Evolutionary conservation across 35 echinoderm and acorn worm genomes (phyloP), one percentile per base, ranked within the genome.

Genomic region (Patiria miniata): DNA sequence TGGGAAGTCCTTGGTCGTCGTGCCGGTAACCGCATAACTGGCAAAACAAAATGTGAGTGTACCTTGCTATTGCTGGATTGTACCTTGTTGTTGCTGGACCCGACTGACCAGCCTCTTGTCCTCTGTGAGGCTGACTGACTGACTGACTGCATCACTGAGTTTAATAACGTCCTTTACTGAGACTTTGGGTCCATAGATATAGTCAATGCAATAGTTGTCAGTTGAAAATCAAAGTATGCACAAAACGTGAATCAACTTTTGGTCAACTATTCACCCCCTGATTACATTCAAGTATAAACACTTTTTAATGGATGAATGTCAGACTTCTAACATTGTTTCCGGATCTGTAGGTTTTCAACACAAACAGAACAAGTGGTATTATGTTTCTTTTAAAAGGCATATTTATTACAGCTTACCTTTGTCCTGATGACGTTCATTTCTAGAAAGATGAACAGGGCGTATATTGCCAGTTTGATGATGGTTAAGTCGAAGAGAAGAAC

Each of bases 401-500:
- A 12, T 47, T 47, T 47, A 47, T 12, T 19, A 21, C 60, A 7
- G 21, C 23, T 44, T 57, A 83, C 81, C 81, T 83, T 58, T 36
- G 81, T 37, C 36, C 81, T 83, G 10, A 60, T 83, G 57, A 83
- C 80, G 51, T 82, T 82, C 32, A 82, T 7, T 17, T 82, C 80
- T 52, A 82, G 14, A 15, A 82, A 8, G 16, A 82, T 7, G 19
- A 82, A 52, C 9, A 82, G 29, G 30, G 10, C 21, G 53, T 50
- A 83, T 50, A 83, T 14, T 28, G 58, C 7, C 28, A 83, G 15
- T 17, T 57, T 52, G n/a, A 52, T 58, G 18, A 83, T 23, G 12
- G 57, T 83, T 17, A 83, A 57, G 81, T 83, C 81, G 56, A 83
- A 83, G 14, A 58, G 52, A 52, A 83, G 50, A 36, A 83, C 16